Evolutionary conservation across 2,113 vertebrate genomes (phyloP).

Genomic region (Muntiacus muntjak): DNA sequence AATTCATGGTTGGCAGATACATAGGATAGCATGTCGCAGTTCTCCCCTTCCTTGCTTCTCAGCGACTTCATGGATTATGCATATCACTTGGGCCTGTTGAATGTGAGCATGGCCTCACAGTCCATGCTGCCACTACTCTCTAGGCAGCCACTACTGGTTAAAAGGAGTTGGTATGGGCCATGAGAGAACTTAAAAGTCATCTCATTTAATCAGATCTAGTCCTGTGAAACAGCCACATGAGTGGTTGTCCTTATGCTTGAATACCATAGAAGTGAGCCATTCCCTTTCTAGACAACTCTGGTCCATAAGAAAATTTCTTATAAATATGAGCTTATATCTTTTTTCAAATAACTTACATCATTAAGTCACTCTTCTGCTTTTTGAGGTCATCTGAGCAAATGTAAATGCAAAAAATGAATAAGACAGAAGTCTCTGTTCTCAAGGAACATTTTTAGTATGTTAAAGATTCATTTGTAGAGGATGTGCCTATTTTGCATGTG

Average conservation of each 20-base stretch:
- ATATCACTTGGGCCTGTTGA: not conserved
- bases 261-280: not conserved
- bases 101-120: not conserved
- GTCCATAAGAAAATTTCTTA: not conserved
- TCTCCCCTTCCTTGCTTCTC: not conserved
- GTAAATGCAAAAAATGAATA: not conserved
- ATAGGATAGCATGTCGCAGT: not conserved
- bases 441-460: conserved; percentile 19
- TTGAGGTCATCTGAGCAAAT: conserved; percentile 2
- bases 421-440: not conserved
- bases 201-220: not conserved
- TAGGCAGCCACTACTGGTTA: not conserved
- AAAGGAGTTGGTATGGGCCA: not conserved
- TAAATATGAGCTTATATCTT: not conserved
- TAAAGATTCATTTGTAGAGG: not conserved
- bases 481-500: not conserved
- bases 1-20: not conserved
- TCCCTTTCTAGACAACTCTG: not conserved
- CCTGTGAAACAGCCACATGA: not conserved
- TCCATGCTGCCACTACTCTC: not conserved
- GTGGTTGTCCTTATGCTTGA: not conserved
- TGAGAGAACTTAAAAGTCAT: not conserved
- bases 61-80: not conserved
- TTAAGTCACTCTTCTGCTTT: not conserved
- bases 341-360: not conserved